These are phyloP conservation scores for Helogale parvula DNA, from an alignment of 2,113 vertebrate species.

Conservation along the genomic window DNA sequence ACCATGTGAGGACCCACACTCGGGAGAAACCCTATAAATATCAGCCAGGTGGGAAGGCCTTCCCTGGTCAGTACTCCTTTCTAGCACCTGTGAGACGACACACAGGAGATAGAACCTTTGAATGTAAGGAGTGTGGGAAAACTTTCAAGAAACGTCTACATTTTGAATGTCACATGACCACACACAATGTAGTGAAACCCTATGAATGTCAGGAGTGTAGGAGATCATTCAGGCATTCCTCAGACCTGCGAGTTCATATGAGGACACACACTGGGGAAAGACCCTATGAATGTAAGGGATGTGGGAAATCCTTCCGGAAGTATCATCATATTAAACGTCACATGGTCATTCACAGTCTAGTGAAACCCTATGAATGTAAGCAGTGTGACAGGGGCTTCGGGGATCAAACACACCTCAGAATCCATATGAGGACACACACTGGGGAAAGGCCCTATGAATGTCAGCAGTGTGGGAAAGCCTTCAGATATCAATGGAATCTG, in stretches of 20 bases:
- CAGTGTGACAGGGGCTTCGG: too few relatives aligned
- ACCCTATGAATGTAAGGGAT: slow-evolving; percentile 6
- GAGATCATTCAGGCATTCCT: neutral
- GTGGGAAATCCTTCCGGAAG: slow-evolving; percentile 21
- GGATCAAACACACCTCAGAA: too few relatives aligned
- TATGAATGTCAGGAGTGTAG: slow-evolving; percentile 34
- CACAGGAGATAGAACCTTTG: slow-evolving; percentile 24
- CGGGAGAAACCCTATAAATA: slow-evolving; percentile 29
- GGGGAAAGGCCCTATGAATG: neutral
- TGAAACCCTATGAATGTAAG: neutral
- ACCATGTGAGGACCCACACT: slow-evolving; percentile 39
- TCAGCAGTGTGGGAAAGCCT: neutral
- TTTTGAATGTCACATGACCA: slow-evolving; percentile 70
- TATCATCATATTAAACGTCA: neutral
- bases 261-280: neutral
- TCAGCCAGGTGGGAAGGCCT: neutral
- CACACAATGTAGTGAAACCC: slow-evolving; percentile 70
- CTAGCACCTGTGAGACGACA: slow-evolving; percentile 10
- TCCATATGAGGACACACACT: too few relatives aligned
- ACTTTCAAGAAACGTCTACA: slow-evolving; percentile 3
- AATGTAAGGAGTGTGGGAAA: slow-evolving; percentile 52
- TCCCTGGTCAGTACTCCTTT: neutral
- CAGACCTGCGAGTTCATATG: neutral
- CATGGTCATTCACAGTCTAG: neutral
- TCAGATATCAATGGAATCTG: neutral